These are phyloP conservation scores for Capitella teleta DNA, from an alignment of 1,140 invertebrate species.

Conservation along the genomic window DNA sequence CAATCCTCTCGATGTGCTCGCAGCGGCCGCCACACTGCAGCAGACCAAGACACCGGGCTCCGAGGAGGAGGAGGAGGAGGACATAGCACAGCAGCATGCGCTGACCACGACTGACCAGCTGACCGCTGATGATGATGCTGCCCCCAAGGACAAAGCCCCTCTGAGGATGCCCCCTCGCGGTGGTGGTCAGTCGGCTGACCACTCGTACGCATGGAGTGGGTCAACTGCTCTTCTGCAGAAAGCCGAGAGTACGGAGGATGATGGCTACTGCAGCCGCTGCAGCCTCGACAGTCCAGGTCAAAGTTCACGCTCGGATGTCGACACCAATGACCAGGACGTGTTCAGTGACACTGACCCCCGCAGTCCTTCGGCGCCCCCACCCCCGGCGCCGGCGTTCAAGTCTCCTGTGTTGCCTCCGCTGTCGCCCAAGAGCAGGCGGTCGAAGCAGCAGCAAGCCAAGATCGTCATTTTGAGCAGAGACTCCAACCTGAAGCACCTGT, in stretches of 20 bases:
- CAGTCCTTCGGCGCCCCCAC: no score
- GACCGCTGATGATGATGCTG: not conserved
- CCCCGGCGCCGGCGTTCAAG: no score
- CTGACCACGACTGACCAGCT: not conserved
- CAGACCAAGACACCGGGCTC: not conserved
- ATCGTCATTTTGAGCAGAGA: not conserved
- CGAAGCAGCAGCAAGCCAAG: not conserved
- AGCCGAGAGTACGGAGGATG: conserved; percentile 5
- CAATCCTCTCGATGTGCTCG: conserved; percentile 2
- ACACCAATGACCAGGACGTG: conserved; percentile 3
- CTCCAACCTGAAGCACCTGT: no score
- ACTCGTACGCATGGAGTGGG: no score
- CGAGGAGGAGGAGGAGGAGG: not conserved
- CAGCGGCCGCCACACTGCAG: not conserved
- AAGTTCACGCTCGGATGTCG: conserved; percentile 3
- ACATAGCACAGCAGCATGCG: not conserved
- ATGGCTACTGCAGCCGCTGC: conserved; percentile 12
- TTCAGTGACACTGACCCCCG: no score
- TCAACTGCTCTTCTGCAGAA: not conserved
- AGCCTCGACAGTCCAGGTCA: conserved; percentile 12
- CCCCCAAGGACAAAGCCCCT: no score
- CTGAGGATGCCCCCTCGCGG: no score
- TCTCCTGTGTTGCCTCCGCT: no score
- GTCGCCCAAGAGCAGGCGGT: no score
- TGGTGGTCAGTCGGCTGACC: not conserved